Evolutionary conservation across 2,888 invertebrate species (phyloP).

Genomic region (Andricus quercusramuli): DNA sequence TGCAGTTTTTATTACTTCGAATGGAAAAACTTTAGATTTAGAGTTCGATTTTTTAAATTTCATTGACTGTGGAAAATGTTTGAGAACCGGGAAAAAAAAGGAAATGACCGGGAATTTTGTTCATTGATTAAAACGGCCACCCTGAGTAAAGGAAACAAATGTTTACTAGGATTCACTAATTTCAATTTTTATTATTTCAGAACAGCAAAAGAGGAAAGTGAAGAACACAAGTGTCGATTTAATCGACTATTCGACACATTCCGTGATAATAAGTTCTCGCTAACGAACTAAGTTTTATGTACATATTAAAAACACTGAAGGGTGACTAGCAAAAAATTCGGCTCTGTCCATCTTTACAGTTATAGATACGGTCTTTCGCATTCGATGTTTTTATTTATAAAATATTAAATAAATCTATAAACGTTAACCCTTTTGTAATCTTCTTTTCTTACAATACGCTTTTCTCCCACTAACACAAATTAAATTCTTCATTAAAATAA

Average conservation of each 20-base stretch:
- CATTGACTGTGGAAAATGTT: no score
- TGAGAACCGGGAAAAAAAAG: no score
- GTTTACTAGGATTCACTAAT: conserved; percentile 5
- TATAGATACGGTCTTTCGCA: conserved; percentile 62
- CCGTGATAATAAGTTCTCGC: conserved; percentile 66
- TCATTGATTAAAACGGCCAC: no score
- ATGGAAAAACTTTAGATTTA: no score
- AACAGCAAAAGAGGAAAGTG: conserved; percentile 74
- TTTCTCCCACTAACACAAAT: not conserved
- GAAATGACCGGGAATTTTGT: no score
- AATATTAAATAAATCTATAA: conserved; percentile 51
- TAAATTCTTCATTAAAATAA: not conserved
- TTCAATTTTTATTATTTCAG: conserved; percentile 63
- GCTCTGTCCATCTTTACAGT: conserved; percentile 57
- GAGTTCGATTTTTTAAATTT: no score
- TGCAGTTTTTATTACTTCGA: no score
- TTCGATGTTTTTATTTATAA: conserved; percentile 64
- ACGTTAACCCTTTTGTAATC: not conserved
- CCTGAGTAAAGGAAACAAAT: not conserved
- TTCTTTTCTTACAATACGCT: not conserved
- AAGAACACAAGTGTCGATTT: conserved; percentile 57
- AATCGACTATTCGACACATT: conserved; percentile 67
- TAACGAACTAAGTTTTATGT: conserved; percentile 67
- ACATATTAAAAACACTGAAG: conserved; percentile 62
- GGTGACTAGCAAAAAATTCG: conserved; percentile 53